Base-by-base conservation (phyloP, 2,113 vertebrate genomes). In the Montifringilla adamsi region DNA sequence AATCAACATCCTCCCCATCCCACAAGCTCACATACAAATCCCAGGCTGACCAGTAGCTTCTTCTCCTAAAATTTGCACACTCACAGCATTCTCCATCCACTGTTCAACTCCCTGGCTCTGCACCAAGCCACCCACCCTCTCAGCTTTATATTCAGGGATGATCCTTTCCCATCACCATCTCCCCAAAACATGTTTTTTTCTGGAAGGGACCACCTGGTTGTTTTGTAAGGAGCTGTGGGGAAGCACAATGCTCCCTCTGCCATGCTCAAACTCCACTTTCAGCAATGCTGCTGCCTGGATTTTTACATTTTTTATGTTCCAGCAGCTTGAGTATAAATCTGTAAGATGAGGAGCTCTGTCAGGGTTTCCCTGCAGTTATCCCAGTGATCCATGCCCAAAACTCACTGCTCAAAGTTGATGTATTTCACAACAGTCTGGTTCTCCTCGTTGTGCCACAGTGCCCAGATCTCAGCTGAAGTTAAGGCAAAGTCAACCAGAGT, bases 341-440 rank as follows among this genome's bases (percentile, higher is more conserved):
- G 5, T 15, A 20, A 24, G 31, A 2, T 14, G 7, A 74, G 24
- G 37, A 80, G 43, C 46, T 35, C 1, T 3, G 28, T 5, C 1
- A n/a, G 33, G 24, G 26, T 58, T 53, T 69, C 59, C 30, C 22
- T 14, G 20, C 43, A 63, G 33, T 16, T 10, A 35, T 19, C 43
- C 46, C 56, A 64, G 24, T 15, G 2, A 76, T 7, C 9, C 21
- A 12, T 10, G 5, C 18, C 35, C 15, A 44, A 75, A 77, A 97
- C 98, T 96, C 92, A 99, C 99, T 99, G 98, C 82, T 99, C 99
- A 84, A 99, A 99, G 97, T 99, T 99, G 97, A 99, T 99, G 97
- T 99, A 99, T 94, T 99, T 99, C 95, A 99, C 98, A 33, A 98
- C 91, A 0, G 98, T 98, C 68, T 98, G 97, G 91, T 98, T 99